phyloP scores from a whole-genome alignment of 2,797 vertebrate species.

The Numenius phaeopus region DNA sequence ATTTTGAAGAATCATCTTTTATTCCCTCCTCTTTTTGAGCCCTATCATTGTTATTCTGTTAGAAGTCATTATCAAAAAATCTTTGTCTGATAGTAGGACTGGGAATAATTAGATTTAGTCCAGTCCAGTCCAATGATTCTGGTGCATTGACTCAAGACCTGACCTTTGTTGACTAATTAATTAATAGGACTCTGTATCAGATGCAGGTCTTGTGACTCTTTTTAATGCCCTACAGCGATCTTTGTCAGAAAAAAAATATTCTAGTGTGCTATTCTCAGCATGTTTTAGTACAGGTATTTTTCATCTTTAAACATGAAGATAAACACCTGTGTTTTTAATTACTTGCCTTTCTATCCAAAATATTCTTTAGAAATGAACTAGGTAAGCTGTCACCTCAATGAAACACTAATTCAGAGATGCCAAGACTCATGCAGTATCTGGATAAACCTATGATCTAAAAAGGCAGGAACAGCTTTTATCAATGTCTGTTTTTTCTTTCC shows the following conservation, averaged over 20 bases:
- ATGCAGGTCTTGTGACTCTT: constrained; percentile 39
- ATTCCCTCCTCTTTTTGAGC: not conserved
- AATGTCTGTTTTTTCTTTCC: not conserved
- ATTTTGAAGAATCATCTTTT: not conserved
- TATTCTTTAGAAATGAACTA: not conserved
- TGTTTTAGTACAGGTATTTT: not conserved
- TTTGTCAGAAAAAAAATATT: not conserved
- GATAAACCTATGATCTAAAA: not conserved
- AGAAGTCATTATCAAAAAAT: constrained; percentile 63
- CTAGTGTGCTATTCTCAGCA: not conserved
- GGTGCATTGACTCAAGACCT: constrained; percentile 35
- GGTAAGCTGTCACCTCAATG: not conserved
- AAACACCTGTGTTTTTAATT: not conserved
- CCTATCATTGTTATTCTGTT: not conserved
- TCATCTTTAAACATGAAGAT: not conserved
- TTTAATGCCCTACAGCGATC: constrained; percentile 2
- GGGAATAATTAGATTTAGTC: constrained; percentile 42
- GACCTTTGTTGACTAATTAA: constrained; percentile 43
- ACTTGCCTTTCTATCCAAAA: not conserved
- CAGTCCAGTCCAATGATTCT: constrained; percentile 14
- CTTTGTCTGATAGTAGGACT: constrained; percentile 13
- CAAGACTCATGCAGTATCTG: not conserved
- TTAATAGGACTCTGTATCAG: constrained; percentile 47
- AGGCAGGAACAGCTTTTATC: not conserved
- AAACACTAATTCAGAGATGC: not conserved